Conservation (phyloP, 2,888 invertebrate genomes). For the Dryococelus australis region DNA sequence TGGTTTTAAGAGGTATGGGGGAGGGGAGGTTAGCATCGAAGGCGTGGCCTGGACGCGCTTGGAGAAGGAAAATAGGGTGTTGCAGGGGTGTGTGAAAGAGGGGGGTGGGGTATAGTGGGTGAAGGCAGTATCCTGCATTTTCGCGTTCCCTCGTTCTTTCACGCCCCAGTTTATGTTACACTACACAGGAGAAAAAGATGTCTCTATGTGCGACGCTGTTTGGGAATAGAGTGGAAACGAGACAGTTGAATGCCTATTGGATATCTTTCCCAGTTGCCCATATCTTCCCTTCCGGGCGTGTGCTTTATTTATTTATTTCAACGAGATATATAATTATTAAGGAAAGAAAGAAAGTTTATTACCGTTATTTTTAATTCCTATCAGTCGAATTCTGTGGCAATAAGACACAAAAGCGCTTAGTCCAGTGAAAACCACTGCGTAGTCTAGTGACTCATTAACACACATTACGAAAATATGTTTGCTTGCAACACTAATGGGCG, state of each 20-base stretch:
- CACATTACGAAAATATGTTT: too few species aligned
- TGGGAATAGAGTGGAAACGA: neutral
- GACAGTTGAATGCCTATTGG: neutral
- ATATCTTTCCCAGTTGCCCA: neutral
- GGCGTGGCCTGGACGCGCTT: neutral
- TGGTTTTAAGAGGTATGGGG: neutral
- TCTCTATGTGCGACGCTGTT: neutral
- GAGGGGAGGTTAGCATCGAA: neutral
- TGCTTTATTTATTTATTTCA: too few species aligned
- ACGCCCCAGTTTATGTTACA: neutral
- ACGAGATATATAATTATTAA: too few species aligned
- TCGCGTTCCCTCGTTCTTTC: neutral
- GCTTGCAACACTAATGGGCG: too few species aligned
- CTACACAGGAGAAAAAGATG: neutral
- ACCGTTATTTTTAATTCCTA: too few species aligned
- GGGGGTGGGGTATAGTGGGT: too few species aligned
- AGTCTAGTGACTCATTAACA: too few species aligned
- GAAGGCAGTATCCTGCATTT: constrained; percentile 6
- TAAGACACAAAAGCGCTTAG: too few species aligned
- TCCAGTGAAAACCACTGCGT: too few species aligned
- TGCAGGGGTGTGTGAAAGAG: neutral
- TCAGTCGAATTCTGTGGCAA: too few species aligned
- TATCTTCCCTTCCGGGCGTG: neutral
- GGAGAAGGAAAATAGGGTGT: neutral
- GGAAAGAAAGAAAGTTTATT: too few species aligned